Evolutionary conservation across 2,113 vertebrate genomes (phyloP), one percentile per base, ranked within the genome.

Genomic region (Rhinoptilus africanus): DNA sequence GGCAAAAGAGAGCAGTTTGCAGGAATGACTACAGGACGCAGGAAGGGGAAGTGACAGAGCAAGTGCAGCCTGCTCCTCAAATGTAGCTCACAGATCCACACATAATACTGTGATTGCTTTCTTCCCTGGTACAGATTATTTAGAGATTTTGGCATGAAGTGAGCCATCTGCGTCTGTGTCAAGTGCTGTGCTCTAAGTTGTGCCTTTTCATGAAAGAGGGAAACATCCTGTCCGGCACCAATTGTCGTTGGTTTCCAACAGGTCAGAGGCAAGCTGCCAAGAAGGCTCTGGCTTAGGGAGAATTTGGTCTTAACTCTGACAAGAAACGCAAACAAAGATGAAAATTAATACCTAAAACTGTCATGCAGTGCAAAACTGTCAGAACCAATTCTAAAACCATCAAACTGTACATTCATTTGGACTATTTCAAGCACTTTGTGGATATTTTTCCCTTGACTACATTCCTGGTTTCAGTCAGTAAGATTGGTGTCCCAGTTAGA

Each of bases 401-500:
- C 89, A 95, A 73, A 83, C 14, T 92, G 24, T 89, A 76, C 20
- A 28, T 68, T 85, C 35, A 54, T 62, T 90, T 90, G 56, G 81
- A 60, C 39, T 90, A 67, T 94, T 95, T 78, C 62, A 59, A 88
- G 66, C 28, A 60, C 48, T 94, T 82, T 64, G 59, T 75, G 76
- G 69, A 24, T 89, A 74, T 93, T 95, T 95, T 88, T 24, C 62
- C 69, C 84, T 85, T 94, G 86, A 41, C 62, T 86, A 34, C 22
- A 6, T 68, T 94, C 74, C 74, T 87, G 62, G 73, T 80, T 88
- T 92, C 73, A 89, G 87, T 91, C 76, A 77, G 72, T 47, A 88
- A 88, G 95, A 92, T 69, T 92, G 87, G 84, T 96, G 81, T 94
- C 91, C 94, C 69, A 79, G 90, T 85, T 89, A 92, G 87, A 34